Percentiles rank a stretch among this genome's conserved stretches.
Evolutionary conservation across 2,888 invertebrate genomes (phyloP).

Genomic region (Drosophila macrospina): DNA sequence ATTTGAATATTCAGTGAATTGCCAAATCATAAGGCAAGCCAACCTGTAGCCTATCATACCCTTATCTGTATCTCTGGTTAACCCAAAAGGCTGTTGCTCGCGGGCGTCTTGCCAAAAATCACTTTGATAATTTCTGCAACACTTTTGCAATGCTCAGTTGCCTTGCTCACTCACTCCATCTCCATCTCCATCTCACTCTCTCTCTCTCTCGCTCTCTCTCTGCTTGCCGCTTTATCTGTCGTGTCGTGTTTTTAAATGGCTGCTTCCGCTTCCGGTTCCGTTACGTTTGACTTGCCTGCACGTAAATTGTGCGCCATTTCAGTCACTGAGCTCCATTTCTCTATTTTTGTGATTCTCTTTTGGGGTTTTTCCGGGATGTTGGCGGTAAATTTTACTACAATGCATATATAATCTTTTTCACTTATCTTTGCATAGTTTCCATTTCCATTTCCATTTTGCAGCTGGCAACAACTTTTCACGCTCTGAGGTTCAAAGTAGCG

Average conservation of each 20-base stretch:
- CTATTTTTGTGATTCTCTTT: constrained; percentile 2
- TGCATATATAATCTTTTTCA: constrained; percentile 80
- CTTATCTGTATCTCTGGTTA: background rate
- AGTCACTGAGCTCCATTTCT: constrained; percentile 29
- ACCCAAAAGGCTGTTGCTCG: constrained; percentile 28
- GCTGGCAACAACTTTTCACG: constrained; percentile 61
- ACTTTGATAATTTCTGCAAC: constrained; percentile 30
- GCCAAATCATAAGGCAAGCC: background rate
- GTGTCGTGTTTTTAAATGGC: constrained; percentile 71
- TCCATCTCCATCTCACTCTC: background rate
- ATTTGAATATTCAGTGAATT: too few species aligned
- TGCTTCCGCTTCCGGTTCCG: constrained; percentile 67
- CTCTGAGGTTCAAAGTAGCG: constrained; percentile 73
- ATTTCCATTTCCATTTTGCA: constrained; percentile 59
- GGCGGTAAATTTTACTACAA: constrained; percentile 78
- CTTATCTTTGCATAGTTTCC: constrained; percentile 77
- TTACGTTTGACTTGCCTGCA: constrained; percentile 76
- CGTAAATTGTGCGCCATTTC: constrained; percentile 73
- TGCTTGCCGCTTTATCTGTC: constrained; percentile 26
- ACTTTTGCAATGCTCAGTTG: constrained; percentile 1
- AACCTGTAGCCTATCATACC: background rate
- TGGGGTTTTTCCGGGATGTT: constrained; percentile 52
- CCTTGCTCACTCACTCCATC: background rate
- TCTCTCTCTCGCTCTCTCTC: background rate
- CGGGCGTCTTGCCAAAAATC: constrained; percentile 36